These are phyloP conservation scores for Drosophila antonietae DNA, from an alignment of 2,888 invertebrate species.

Conservation along the genomic window DNA sequence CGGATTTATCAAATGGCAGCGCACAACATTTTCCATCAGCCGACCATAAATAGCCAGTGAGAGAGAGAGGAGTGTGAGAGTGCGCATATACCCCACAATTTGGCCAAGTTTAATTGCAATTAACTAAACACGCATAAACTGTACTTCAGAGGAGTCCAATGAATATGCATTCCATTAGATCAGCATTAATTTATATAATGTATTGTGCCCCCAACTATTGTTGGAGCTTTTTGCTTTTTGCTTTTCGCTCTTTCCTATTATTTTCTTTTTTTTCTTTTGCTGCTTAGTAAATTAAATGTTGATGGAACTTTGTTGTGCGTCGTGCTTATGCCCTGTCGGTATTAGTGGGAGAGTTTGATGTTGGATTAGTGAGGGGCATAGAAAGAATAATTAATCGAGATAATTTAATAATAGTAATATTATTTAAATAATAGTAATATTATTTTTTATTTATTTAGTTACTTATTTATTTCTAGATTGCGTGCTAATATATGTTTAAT, in stretches of 20 bases:
- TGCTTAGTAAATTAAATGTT: conserved; percentile 5
- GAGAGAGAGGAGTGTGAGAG: neutral
- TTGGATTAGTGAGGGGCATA: too few relatives aligned
- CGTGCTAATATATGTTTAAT: too few relatives aligned
- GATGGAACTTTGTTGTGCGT: neutral
- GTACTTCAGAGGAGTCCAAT: conserved; percentile 50
- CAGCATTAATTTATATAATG: conserved; percentile 79
- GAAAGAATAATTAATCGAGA: too few relatives aligned
- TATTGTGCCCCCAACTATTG: conserved; percentile 56
- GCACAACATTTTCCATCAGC: conserved; percentile 9
- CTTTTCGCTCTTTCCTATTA: too few relatives aligned
- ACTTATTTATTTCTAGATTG: too few relatives aligned
- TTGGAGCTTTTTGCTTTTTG: neutral
- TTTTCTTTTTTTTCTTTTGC: neutral
- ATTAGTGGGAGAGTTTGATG: neutral
- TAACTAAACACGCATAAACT: conserved; percentile 71
- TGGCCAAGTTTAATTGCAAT: conserved; percentile 70
- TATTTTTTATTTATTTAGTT: too few relatives aligned
- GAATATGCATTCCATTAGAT: conserved; percentile 81
- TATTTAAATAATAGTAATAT: too few relatives aligned
- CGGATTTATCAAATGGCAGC: conserved; percentile 33
- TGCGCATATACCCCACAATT: neutral
- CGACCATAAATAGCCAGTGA: conserved; percentile 19
- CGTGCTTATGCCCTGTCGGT: conserved; percentile 10
- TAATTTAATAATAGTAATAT: too few relatives aligned